Evolutionary conservation across 2,888 invertebrate genomes (phyloP).

Genomic region (Tachina fera): DNA sequence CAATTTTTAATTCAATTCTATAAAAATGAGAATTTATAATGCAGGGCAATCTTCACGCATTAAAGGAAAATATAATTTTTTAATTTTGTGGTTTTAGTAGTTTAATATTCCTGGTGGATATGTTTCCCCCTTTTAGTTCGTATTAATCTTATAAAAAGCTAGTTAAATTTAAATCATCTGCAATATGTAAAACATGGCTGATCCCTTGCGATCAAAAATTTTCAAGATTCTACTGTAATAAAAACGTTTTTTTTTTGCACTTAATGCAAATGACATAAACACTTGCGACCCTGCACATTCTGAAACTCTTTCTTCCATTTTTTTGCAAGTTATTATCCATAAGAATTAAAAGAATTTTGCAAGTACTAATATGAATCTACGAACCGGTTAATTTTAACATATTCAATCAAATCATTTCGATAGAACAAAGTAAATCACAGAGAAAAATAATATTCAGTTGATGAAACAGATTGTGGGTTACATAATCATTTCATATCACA

Average conservation of each 20-base stretch:
- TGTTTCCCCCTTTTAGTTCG: too few species aligned
- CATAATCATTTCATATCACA: slow-evolving; percentile 50
- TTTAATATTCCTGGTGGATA: too few species aligned
- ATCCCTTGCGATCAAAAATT: too few species aligned
- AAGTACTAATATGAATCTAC: too few species aligned
- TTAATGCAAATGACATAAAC: slow-evolving; percentile 11
- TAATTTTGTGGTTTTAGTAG: too few species aligned
- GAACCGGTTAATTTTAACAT: slow-evolving; percentile 30
- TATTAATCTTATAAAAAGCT: too few species aligned
- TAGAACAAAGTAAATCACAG: background rate
- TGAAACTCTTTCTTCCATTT: background rate
- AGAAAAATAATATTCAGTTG: slow-evolving; percentile 1
- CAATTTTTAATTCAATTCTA: too few species aligned
- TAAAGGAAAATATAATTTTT: too few species aligned
- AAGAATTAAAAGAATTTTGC: background rate
- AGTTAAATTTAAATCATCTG: too few species aligned
- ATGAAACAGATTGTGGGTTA: slow-evolving; percentile 28
- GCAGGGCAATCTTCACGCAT: too few species aligned
- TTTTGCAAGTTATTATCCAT: background rate
- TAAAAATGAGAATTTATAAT: too few species aligned
- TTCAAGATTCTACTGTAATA: background rate
- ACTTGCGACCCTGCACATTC: slow-evolving; percentile 20
- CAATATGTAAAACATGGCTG: too few species aligned
- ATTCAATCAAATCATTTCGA: slow-evolving; percentile 30
- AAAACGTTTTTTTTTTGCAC: background rate